Evolutionary conservation across 2,797 vertebrate genomes (phyloP), one percentile per base, ranked within the genome.

Genomic region (Siniperca scherzeri): DNA sequence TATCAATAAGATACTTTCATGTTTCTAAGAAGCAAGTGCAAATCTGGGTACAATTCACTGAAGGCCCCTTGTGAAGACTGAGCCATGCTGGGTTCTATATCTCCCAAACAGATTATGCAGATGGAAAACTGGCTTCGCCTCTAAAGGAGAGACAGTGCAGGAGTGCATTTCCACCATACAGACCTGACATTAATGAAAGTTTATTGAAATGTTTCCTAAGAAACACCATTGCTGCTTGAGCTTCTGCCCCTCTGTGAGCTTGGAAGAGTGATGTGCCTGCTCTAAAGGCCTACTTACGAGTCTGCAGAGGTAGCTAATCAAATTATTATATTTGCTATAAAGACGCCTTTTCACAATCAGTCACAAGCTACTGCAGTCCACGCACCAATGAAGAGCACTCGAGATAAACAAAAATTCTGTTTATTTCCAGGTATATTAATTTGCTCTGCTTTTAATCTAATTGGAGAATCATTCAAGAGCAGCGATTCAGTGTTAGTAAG

Each of bases 121-220:
- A 85, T 56, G 67, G 82, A 86, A 86, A 86, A 77, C 71, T 59
- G 78, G 77, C 85, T 84, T 78, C 4, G n/a, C 62, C 46, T 89
- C 74, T 36, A 69, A 77, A n/a, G 56, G 22, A 84, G 68, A 83
- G 61, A 80, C 21, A 1, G 56, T 27, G 68, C 74, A 72, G 46
- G 38, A 81, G 75, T 65, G 67, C 62, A 56, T 87, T 86, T 85
- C 84, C 83, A 78, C 77, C 74, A 73, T 70, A 9, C 73, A 87
- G 78, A 57, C 46, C 81, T 83, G 91, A 90, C 90, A 77, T 89
- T 91, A 93, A 94, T 87, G 78, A 88, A 92, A 90, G 83, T 86
- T 91, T 88, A 92, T 89, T 92, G 86, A 90, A 90, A 91, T 81
- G 74, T 80, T 88, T 88, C 80, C 83, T 52, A 30, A 84, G 73